Base-by-base conservation (phyloP, 2,888 invertebrate species). In the Diachrysia chrysitis region DNA sequence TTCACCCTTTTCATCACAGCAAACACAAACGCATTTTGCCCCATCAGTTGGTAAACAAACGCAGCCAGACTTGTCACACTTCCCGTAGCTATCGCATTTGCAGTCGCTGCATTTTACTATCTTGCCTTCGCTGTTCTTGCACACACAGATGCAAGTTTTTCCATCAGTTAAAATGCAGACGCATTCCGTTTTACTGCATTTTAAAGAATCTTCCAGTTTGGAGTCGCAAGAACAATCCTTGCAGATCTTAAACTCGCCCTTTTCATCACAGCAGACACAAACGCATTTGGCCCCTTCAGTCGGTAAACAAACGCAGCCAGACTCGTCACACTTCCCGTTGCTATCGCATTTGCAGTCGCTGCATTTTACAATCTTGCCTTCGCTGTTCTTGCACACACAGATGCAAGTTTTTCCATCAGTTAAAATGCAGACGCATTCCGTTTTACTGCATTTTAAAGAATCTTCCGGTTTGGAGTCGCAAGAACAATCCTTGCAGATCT, bases 221-320 rank as follows among this genome's bases (percentile, higher is more conserved):
- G n/a, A 14, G 6, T 37, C 37, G 12, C 79, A 79, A 32, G 58
- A 54, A 25, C 78, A 79, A 1, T 78, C 65, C 0, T 76, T 59
- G 25, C 76, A 76, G 1, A 68, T 55, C 35, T 63, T 70, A 5
- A 74, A 46, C 0, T 70, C 59, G 0, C 71, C 76, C 6, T 71
- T 66, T 0, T 42, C 59, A n/a, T 79, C 68, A 1, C 65, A 66
- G 23, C 78, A 79, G 0, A 76, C 67, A 9, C 80, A 81, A 9
- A 76, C 17, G n/a, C 71, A 70, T 54, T 64, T 58, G 0, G 60
- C 62, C 7, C 62, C 71, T 0, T 62, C 66, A 57, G 85, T 85
- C 0, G 75, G 68, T 16, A 90, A 76, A 35, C 88, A 89, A 48
- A 81, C 63, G 61, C 90, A 90, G 42, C 81, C 83, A 2, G 76